Base-by-base conservation (phyloP, 1,140 invertebrate species). In the Sinonovacula constricta region DNA sequence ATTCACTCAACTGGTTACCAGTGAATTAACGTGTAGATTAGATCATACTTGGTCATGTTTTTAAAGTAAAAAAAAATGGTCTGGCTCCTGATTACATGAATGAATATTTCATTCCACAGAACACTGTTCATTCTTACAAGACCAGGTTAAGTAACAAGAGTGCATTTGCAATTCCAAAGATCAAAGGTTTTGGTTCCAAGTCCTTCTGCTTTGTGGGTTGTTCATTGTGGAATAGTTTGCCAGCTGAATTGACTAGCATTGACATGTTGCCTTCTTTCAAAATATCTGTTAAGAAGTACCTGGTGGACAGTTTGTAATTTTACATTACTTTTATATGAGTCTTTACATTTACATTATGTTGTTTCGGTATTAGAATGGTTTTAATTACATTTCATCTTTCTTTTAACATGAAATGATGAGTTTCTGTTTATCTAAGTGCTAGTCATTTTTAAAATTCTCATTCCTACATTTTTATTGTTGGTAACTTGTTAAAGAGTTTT, bases 41-140 rank as follows among this genome's bases (percentile, higher is more conserved):
- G 36, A 69, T 69, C 18, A 69, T 69, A 22, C 24, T 65, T 7
- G 36, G 24, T 34, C 28, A 69, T 69, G 26, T 69, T 54, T 69
- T 69, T n/a, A 69, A 69, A 33, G 33, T 56, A 15, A 69, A 69
- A 56, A 51, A 33, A n/a, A n/a, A n/a, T 12, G 14, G 45, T 26
- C 28, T 63, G 2, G 31, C 66, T 26, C 51, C 49, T 3, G 30
- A 54, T 1, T 56, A 69, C 30, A 28, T 56, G 51, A 22, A 33
- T 56, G 66, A 69, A 0, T 34, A n/a, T 31, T 51, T 69, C 33
- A 39, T 69, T 69, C 31, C 24, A 24, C 66, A 69, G 22, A 26
- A 69, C 12, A 33, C 28, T 69, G 49, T 69, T 14, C 66, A 56
- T 69, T 33, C 49, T 12, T 34, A 56, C 57, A 56, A 49, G 4